A percentile compares a stretch with the other conserved stretches of the same genome.
Conservation (phyloP, 2,797 vertebrate genomes). For the Buphagus erythrorhynchus region DNA sequence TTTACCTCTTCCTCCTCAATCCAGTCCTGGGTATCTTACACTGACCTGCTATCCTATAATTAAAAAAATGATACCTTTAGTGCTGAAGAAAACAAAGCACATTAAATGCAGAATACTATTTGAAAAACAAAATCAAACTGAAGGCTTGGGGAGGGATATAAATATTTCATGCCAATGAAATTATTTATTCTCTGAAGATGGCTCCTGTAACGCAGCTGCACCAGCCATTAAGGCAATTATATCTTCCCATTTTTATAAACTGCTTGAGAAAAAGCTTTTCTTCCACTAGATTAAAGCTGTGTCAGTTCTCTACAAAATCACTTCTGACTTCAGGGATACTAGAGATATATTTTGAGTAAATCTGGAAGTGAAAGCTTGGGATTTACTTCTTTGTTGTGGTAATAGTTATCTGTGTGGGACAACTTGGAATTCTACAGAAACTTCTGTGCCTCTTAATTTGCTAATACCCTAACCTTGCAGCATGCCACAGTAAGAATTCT, state of each 20-base stretch:
- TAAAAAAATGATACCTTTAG: background rate
- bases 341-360: background rate
- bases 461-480: background rate
- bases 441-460: background rate
- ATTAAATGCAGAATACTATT: background rate
- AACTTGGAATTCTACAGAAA: background rate
- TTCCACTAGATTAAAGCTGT: background rate
- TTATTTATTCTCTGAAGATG: conserved; percentile 14
- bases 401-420: background rate
- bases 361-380: background rate
- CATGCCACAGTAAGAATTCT: background rate
- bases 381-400: background rate
- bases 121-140: background rate
- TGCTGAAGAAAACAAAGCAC: background rate
- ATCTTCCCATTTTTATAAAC: background rate
- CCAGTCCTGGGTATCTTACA: background rate
- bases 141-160: background rate
- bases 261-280: conserved; percentile 13
- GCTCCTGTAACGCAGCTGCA: background rate
- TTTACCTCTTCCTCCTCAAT: background rate
- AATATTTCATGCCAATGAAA: conserved; percentile 35
- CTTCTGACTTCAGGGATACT: background rate
- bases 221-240: conserved; percentile 16
- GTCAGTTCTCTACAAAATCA: background rate
- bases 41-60: background rate